These are phyloP conservation scores for Eriocheir sinensis DNA, from an alignment of 1,140 invertebrate species.

Conservation along the genomic window DNA sequence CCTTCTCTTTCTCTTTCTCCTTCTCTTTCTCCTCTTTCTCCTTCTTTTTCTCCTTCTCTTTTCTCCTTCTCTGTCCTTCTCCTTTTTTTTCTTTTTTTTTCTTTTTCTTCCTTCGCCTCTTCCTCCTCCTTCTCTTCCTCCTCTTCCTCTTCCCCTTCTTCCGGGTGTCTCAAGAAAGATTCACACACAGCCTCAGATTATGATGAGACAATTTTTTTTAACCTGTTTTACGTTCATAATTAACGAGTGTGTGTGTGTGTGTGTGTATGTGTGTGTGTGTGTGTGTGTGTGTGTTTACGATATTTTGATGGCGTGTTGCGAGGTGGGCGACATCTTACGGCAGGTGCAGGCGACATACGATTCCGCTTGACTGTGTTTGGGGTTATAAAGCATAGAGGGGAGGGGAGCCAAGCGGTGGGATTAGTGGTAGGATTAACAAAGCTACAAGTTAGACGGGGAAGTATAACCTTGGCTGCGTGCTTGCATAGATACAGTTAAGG, in stretches of 20 bases:
- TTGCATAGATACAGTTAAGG: not conserved
- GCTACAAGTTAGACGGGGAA: not conserved
- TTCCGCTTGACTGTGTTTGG: not conserved
- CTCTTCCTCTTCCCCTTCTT: not conserved
- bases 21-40: not conserved
- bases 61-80: not conserved
- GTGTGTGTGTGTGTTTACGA: not conserved
- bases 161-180: not conserved
- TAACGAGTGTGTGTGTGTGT: not conserved
- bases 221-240: slow-evolving; percentile 25
- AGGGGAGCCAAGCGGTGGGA: not conserved
- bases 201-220: not conserved
- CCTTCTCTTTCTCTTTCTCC: slow-evolving; percentile 4
- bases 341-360: not conserved
- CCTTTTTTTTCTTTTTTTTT: not conserved
- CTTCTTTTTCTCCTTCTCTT: no score
- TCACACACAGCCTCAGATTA: not conserved
- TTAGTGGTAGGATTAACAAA: not conserved
- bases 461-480: not conserved
- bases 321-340: not conserved
- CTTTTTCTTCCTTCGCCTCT: not conserved
- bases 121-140: not conserved
- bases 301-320: not conserved
- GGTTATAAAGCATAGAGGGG: not conserved
- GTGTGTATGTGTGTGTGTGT: not conserved